These are phyloP conservation scores for Tretioscincus oriximinensis DNA, from an alignment of 2,113 vertebrate genomes.

Conservation along the genomic window DNA sequence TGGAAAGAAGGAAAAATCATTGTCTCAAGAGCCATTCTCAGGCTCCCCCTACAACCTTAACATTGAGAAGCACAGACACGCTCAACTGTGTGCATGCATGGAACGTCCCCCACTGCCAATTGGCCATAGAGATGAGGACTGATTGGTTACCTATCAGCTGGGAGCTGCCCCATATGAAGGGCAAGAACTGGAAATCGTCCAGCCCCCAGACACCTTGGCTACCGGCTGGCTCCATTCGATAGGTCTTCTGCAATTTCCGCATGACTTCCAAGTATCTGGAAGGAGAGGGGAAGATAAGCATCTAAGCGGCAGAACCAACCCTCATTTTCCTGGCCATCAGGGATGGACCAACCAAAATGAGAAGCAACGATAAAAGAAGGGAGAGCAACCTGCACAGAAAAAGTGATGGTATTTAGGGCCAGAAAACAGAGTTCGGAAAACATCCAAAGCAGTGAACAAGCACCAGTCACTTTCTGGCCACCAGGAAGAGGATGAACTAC, in stretches of 20 bases:
- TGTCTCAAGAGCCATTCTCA: background rate
- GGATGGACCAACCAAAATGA: background rate
- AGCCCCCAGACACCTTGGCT: slow-evolving; percentile 98
- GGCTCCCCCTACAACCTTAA: no score
- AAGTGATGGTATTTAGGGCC: no score
- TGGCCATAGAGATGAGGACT: background rate
- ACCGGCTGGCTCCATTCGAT: slow-evolving; percentile 96
- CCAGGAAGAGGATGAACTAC: background rate
- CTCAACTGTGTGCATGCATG: no score
- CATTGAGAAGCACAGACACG: background rate
- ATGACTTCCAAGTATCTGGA: slow-evolving; percentile 90
- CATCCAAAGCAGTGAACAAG: no score
- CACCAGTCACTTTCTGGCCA: background rate
- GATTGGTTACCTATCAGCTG: slow-evolving; percentile 85
- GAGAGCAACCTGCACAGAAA: no score
- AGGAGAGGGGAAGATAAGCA: background rate
- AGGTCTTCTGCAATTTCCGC: slow-evolving; percentile 93
- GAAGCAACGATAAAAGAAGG: background rate
- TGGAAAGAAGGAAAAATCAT: slow-evolving; percentile 45
- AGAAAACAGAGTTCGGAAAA: no score
- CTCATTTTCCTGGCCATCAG: no score
- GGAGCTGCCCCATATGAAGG: slow-evolving; percentile 97
- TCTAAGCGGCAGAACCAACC: background rate
- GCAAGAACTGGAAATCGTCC: slow-evolving; percentile 97
- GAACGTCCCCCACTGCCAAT: no score